These are phyloP conservation scores for Musca domestica DNA, from an alignment of 1,140 invertebrate species.

Conservation along the genomic window DNA sequence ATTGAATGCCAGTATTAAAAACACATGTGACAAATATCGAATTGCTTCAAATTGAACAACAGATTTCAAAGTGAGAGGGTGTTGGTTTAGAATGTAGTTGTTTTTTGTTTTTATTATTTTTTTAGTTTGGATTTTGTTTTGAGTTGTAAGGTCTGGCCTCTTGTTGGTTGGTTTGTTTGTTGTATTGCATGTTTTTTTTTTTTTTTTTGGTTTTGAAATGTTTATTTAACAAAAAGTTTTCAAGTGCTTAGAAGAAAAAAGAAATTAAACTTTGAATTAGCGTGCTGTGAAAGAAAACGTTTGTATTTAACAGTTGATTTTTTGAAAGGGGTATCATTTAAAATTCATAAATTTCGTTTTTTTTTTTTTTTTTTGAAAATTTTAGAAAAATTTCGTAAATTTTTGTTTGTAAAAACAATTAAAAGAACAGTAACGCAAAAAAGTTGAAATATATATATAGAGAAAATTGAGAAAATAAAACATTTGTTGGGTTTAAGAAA, in stretches of 20 bases:
- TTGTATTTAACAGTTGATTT: constrained; percentile 4
- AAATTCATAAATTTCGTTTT: not conserved
- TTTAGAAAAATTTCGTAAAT: constrained; percentile 8
- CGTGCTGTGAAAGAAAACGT: constrained; percentile 21
- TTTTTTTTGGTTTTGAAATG: not conserved
- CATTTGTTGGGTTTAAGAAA: not conserved
- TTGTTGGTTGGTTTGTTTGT: too few species aligned
- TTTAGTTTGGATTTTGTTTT: too few species aligned
- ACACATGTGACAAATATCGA: too few species aligned
- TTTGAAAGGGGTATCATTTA: not conserved
- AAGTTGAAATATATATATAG: not conserved
- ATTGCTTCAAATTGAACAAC: too few species aligned
- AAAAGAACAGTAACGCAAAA: constrained; percentile 8
- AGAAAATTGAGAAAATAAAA: not conserved
- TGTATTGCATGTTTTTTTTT: constrained; percentile 1
- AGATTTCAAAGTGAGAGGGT: too few species aligned
- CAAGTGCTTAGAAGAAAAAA: constrained; percentile 7
- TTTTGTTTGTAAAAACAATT: constrained; percentile 4
- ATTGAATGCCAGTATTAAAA: too few species aligned
- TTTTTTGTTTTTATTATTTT: too few species aligned
- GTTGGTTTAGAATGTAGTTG: too few species aligned
- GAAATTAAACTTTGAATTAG: constrained; percentile 15
- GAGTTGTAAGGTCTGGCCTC: too few species aligned
- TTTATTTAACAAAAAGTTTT: constrained; percentile 15
- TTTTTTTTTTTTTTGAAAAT: constrained; percentile 3